These are phyloP conservation scores for Aporrectodea caliginosa DNA, from an alignment of 1,140 invertebrate species.

Conservation along the genomic window DNA sequence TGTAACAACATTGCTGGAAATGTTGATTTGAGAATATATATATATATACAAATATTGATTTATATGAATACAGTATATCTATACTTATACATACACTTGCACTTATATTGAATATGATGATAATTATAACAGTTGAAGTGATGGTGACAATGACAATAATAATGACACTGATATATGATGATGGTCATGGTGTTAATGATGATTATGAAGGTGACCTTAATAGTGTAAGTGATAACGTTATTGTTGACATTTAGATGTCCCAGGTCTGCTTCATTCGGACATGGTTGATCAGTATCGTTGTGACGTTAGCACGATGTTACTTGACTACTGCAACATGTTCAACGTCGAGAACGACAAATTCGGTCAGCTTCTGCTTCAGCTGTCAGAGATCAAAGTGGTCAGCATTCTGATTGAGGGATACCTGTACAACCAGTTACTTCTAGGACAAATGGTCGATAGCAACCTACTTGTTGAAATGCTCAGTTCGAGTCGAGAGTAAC, in stretches of 20 bases:
- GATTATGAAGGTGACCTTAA: no score
- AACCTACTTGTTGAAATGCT: constrained; percentile 98
- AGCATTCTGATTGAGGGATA: constrained; percentile 88
- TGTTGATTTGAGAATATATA: no score
- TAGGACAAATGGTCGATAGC: constrained; percentile 80
- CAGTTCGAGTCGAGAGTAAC: constrained; percentile 73
- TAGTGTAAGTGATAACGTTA: no score
- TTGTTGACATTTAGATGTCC: constrained; percentile 51
- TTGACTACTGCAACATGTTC: constrained; percentile 65
- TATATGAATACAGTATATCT: no score
- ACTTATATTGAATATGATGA: no score
- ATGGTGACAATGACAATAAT: no score
- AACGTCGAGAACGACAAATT: constrained; percentile 95
- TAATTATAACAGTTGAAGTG: no score
- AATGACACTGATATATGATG: no score
- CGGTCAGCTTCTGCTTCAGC: constrained; percentile 79
- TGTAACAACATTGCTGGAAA: no score
- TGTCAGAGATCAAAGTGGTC: constrained; percentile 86
- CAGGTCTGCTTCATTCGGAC: constrained; percentile 44
- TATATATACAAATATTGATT: no score
- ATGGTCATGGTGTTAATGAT: no score
- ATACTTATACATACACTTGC: no score
- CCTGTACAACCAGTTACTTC: constrained; percentile 81
- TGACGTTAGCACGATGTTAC: constrained; percentile 48
- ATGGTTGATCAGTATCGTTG: constrained; percentile 50